These are phyloP conservation scores for Atlantisia rogersi DNA, from an alignment of 2,113 vertebrate genomes.

Conservation along the genomic window DNA sequence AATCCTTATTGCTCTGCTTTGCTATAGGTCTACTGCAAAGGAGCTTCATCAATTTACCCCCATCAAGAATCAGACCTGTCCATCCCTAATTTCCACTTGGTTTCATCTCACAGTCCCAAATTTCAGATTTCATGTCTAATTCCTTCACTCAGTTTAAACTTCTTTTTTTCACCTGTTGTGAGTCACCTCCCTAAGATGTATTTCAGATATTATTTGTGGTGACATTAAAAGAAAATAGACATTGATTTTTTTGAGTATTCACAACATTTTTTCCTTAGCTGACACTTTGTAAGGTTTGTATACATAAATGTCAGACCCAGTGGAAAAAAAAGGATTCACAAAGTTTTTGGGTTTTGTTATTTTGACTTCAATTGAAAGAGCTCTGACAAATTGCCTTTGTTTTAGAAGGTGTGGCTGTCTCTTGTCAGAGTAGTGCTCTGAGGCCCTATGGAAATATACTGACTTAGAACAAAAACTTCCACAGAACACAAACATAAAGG, in stretches of 20 bases:
- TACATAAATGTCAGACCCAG: background rate
- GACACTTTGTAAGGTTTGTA: background rate
- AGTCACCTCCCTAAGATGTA: background rate
- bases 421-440: background rate
- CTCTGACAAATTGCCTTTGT: background rate
- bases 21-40: background rate
- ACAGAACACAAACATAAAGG: background rate
- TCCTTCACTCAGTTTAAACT: background rate
- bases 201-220: background rate
- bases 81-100: background rate
- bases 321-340: background rate
- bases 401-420: background rate
- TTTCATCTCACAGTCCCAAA: background rate
- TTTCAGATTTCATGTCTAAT: background rate
- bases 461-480: background rate
- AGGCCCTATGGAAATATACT: background rate
- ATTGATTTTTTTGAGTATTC: constrained; percentile 12
- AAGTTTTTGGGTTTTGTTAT: background rate
- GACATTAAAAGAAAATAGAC: background rate
- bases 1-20: background rate
- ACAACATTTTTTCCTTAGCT: background rate
- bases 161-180: background rate
- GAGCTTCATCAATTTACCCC: background rate
- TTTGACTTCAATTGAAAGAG: background rate
- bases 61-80: background rate